Conservation (phyloP, 1,140 invertebrate species). For the Melipona quadrifasciata region DNA sequence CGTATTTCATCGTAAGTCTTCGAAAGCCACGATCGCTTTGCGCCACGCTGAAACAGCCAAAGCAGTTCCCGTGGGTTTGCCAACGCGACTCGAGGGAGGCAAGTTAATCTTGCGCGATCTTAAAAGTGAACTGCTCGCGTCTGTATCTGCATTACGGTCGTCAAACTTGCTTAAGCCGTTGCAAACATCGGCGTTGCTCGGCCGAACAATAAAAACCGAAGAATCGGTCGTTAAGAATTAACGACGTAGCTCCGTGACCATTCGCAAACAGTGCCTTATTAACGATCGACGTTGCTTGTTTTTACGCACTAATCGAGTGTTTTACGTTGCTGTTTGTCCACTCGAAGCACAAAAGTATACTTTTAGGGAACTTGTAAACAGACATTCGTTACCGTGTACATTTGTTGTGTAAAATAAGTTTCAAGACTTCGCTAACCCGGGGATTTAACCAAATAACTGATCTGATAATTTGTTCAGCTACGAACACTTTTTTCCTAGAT, state of each 20-base stretch:
- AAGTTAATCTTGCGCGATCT: conserved; percentile 57
- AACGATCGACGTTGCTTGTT: conserved; percentile 4
- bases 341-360: too few relatives aligned
- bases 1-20: conserved; percentile 50
- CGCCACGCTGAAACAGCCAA: not conserved
- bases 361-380: too few relatives aligned
- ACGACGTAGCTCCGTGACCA: conserved; percentile 44
- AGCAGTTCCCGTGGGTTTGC: conserved; percentile 29
- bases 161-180: conserved; percentile 62
- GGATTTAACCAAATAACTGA: too few relatives aligned
- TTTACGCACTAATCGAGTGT: too few relatives aligned
- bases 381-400: too few relatives aligned
- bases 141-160: conserved; percentile 62
- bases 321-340: too few relatives aligned
- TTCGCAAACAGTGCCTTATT: conserved; percentile 42
- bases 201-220: conserved; percentile 57
- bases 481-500: too few relatives aligned
- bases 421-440: too few relatives aligned
- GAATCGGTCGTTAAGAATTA: conserved; percentile 64
- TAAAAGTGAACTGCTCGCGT: conserved; percentile 51
- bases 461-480: too few relatives aligned
- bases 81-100: conserved; percentile 41
- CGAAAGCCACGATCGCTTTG: conserved; percentile 35
- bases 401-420: too few relatives aligned
- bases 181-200: conserved; percentile 47